Percentiles rank a stretch among this genome's conserved stretches.
Conservation (phyloP, 2,888 invertebrate genomes). For the Monochamus alternatus region DNA sequence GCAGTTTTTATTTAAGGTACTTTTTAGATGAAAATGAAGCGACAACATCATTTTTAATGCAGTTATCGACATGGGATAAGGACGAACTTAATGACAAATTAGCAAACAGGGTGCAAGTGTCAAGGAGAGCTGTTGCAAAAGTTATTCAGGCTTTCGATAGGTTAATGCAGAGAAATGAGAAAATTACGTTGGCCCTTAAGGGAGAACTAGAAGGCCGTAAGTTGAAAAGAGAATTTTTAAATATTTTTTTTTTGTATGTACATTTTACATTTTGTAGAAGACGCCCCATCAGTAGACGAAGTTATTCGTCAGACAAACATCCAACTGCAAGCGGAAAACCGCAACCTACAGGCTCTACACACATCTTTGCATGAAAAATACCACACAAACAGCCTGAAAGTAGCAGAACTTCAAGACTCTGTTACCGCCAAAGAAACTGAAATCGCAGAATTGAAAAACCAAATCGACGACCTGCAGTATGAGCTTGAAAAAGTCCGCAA, state of each 20-base stretch:
- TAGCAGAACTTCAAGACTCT: slow-evolving; percentile 90
- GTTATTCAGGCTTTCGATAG: slow-evolving; percentile 97
- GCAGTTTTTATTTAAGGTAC: background rate
- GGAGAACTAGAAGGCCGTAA: slow-evolving; percentile 84
- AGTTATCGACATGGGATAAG: slow-evolving; percentile 97
- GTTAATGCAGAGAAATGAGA: slow-evolving; percentile 95
- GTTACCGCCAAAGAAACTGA: slow-evolving; percentile 94
- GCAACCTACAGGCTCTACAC: slow-evolving; percentile 91
- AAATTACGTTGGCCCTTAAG: slow-evolving; percentile 90
- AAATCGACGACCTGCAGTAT: slow-evolving; percentile 96
- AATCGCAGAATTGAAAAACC: slow-evolving; percentile 94
- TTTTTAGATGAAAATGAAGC: slow-evolving; percentile 93
- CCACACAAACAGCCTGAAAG: slow-evolving; percentile 92
- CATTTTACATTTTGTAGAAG: slow-evolving; percentile 68
- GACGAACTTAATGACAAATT: slow-evolving; percentile 97
- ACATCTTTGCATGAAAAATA: slow-evolving; percentile 94
- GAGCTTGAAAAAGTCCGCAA: slow-evolving; percentile 82
- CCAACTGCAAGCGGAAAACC: slow-evolving; percentile 92
- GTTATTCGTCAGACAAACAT: slow-evolving; percentile 88
- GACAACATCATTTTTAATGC: slow-evolving; percentile 95
- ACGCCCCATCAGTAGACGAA: slow-evolving; percentile 84
- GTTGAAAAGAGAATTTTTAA: slow-evolving; percentile 45
- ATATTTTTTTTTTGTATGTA: background rate
- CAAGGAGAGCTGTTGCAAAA: slow-evolving; percentile 96
- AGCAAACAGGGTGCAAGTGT: slow-evolving; percentile 96